phyloP scores from a whole-genome alignment of 2,888 invertebrate genomes.

The Eurytoma californica region DNA sequence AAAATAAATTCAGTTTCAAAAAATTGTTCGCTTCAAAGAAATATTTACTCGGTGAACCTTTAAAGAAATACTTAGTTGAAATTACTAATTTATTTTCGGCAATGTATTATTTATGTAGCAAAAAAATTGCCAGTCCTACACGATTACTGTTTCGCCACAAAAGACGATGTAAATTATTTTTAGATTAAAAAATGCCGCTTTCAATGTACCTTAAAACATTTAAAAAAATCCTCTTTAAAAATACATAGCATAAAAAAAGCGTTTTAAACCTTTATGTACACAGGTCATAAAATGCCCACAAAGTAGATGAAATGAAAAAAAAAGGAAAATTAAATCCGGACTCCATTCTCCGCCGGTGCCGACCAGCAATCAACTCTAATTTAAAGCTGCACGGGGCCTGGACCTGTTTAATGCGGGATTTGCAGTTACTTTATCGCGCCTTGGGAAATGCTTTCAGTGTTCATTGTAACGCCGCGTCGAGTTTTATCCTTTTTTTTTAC shows the following conservation, averaged over 20 bases:
- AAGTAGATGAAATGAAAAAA: background rate
- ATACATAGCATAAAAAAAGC: background rate
- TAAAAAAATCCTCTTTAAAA: background rate
- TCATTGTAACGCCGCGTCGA: background rate
- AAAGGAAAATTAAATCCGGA: background rate
- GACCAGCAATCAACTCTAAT: conserved; percentile 33
- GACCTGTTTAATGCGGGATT: conserved; percentile 10
- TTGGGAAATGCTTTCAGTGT: conserved; percentile 26
- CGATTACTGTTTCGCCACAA: no score
- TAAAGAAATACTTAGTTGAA: no score
- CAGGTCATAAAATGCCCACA: background rate
- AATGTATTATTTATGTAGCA: no score
- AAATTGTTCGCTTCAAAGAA: no score
- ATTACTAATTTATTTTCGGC: no score
- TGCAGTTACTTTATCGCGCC: background rate
- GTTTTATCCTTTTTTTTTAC: background rate
- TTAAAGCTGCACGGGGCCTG: background rate
- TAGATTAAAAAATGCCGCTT: background rate
- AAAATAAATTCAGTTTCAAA: no score
- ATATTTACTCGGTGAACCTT: no score
- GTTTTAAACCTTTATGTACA: background rate
- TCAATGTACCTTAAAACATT: no score
- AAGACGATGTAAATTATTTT: no score
- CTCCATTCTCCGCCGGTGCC: background rate
- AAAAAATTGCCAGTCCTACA: no score